Base-by-base conservation (phyloP, 2,113 vertebrate species). In the Micronycteris hirsuta region DNA sequence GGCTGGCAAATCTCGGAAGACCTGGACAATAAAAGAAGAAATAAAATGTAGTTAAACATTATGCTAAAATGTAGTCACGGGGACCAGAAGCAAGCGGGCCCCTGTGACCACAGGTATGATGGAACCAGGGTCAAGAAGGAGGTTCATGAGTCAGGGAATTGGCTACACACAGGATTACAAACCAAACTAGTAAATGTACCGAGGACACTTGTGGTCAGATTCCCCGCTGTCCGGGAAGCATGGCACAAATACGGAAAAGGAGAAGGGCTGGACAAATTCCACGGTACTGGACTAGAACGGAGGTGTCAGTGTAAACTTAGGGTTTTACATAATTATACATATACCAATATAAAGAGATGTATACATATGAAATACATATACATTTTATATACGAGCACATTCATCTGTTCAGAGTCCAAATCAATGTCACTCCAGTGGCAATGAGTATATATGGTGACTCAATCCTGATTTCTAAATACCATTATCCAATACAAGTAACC, bases 1-100 rank as follows among this genome's bases (percentile, higher is more conserved):
- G 99, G 96, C 98, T 99, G 94, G 93, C 89, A 93, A 99, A 99
- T 95, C 99, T 98, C n/a, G 99, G 99, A 95, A 99, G 99, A 24
- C 99, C 99, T 99, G 97, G n/a, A 49, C 16, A 83, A 88, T 28
- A 77, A 93, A 83, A 33, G 13, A 47, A 83, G 36, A 92, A 82
- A 2, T 7, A 19, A 68, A 0, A n/a, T 47, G 24, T 3, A 54
- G 31, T 71, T 4, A 33, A 24, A 1, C 67, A 86, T 3, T 5
- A 4, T 15, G 95, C 86, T 58, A 89, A 90, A 88, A 88, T 80
- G 41, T 8, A 58, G 19, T 81, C 61, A 47, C 26, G 8, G 28
- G 38, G 24, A 28, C 56, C n/a, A 87, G 28, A 13, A 86, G 52
- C 80, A 93, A 89, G 65, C 86, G 49, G 67, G 81, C 6, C 52